Evolutionary conservation across 1,140 invertebrate species (phyloP), one percentile per base, ranked within the genome.

Genomic region (Helicoverpa zea): DNA sequence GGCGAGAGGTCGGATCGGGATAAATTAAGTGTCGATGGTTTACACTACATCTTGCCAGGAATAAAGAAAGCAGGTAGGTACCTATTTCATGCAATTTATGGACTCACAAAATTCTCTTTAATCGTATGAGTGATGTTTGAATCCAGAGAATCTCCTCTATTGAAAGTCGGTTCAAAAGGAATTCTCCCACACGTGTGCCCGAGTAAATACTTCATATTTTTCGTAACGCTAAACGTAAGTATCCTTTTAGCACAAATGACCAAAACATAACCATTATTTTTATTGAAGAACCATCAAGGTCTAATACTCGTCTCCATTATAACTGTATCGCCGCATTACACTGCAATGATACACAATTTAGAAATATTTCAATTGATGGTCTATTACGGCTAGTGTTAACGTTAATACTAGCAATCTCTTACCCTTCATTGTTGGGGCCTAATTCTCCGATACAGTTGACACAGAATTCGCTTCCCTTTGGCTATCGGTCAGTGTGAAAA

Each of bases 401-500:
- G 16, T 23, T 66, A 77, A 77, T 63, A 54, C 75, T 29, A 43
- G 61, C 49, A 35, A 64, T 64, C 56, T 64, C 0, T 77, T 52
- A 77, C 14, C 23, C 14, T 76, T 63, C 43, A 61, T 66, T 64
- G 47, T 30, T 7, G 35, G 30, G 59, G 23, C 29, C 59, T 54
- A 54, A 73, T 73, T 73, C 70, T 30, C 52, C 13, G 14, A 73
- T 52, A 66, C 49, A 77, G 49, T 77, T 77, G 75, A 77, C 75
- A 77, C 29, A 77, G 61, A 77, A 77, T 77, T 77, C 54, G 43
- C 47, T 66, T 52, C 70, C 79, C 79, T 18, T 11, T 59, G 56
- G 73, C 64, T 72, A 77, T 77, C 74, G 64, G 80, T 77, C 66
- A 77, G 74, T 63, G 64, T 73, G 80, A 77, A 81, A 81, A 66